phyloP scores from a whole-genome alignment of 2,797 vertebrate genomes.

The Kryptopterus vitreolus region DNA sequence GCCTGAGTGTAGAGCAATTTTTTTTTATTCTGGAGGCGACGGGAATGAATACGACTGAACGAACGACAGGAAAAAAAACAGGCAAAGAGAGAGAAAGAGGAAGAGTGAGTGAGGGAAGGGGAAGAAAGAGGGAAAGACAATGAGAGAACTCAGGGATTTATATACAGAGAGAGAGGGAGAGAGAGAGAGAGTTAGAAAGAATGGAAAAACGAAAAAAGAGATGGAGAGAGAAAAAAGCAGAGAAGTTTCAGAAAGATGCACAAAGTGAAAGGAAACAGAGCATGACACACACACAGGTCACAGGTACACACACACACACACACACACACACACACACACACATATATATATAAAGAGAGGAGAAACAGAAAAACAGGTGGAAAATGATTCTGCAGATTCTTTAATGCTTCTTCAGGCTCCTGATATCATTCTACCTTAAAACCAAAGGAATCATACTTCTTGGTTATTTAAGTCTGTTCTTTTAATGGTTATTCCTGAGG shows the following conservation, averaged over 20 bases:
- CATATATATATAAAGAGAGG: no score
- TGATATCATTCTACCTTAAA: neutral
- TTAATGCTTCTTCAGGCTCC: neutral
- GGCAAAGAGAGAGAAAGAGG: neutral
- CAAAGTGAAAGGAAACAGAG: neutral
- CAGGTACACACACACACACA: no score
- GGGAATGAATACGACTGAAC: neutral
- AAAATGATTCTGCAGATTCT: no score
- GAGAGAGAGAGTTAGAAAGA: no score
- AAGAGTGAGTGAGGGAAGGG: neutral
- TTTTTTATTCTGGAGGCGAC: conserved; percentile 30
- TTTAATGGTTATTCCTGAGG: neutral
- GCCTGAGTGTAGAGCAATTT: conserved; percentile 16
- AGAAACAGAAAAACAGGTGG: no score
- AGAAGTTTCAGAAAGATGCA: neutral
- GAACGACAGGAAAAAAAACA: conserved; percentile 19
- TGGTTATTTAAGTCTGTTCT: neutral
- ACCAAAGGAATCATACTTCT: no score
- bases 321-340: no score
- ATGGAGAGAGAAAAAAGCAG: neutral
- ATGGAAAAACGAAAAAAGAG: neutral
- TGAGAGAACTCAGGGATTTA: no score
- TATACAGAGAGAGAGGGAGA: no score
- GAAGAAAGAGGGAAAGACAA: conserved; percentile 3
- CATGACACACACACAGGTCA: no score